Evolutionary conservation across 2,888 invertebrate species (phyloP).

Genomic region (Rhyacophila evoluta): DNA sequence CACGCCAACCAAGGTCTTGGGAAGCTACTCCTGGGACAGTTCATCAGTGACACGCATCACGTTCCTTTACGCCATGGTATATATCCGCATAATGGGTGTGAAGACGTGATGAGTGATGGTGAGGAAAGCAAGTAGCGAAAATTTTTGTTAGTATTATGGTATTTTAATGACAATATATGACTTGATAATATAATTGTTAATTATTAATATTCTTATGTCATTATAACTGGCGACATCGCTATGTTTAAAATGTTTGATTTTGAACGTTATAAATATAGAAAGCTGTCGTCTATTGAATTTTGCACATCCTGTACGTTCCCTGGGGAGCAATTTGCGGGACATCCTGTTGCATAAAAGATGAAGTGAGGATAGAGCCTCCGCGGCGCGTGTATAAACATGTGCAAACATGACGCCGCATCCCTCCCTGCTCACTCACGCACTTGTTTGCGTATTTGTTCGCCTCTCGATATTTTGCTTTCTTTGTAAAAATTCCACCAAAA

Average conservation of each 20-base stretch:
- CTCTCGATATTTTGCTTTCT: background rate
- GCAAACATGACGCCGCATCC: slow-evolving; percentile 16
- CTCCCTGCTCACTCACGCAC: background rate
- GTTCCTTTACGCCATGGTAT: no score
- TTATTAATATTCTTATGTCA: no score
- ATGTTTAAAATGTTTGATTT: background rate
- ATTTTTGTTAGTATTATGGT: no score
- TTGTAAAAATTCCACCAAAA: background rate
- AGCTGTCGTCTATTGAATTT: slow-evolving; percentile 19
- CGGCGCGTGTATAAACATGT: slow-evolving; percentile 22
- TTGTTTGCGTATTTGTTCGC: background rate
- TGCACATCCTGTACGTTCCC: slow-evolving; percentile 15
- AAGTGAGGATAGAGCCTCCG: slow-evolving; percentile 1
- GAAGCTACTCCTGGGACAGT: no score
- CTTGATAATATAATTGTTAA: no score
- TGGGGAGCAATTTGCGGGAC: slow-evolving; percentile 13
- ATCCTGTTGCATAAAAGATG: slow-evolving; percentile 24
- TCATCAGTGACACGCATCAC: no score
- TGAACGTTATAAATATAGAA: slow-evolving; percentile 19
- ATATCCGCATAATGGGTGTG: no score
- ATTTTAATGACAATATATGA: no score
- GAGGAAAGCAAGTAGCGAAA: no score
- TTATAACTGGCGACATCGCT: background rate
- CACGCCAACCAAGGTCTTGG: no score
- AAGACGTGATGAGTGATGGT: no score